Evolutionary conservation across 1,140 invertebrate genomes (phyloP), one percentile per base, ranked within the genome.

Genomic region (Aphelenchoides besseyi): DNA sequence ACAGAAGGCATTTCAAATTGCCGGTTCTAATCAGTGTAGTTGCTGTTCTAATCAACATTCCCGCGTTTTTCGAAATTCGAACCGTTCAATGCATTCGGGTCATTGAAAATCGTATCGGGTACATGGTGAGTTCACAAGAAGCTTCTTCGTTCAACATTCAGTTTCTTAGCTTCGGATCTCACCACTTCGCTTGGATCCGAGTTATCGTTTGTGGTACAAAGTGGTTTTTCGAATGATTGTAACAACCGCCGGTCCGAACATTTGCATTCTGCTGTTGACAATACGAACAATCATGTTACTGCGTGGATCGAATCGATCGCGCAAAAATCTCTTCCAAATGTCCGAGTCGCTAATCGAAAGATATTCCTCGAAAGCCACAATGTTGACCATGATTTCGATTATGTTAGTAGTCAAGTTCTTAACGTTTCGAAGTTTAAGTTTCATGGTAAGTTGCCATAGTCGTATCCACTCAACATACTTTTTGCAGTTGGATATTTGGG

Each of bases 301-400:
- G 3, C 61, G 72, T 29, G 79, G 78, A 16, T 72, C 71, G 5
- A 80, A 74, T 66, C 54, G 79, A 26, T 78, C 74, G 2, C 33
- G 78, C 32, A 55, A 70, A 28, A 76, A 79, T 29, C 33, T 80
- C 3, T 80, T 80, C 54, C 76, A 81, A 69, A 78, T 81, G 78
- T 75, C 64, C 12, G 78, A 80, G 32, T 73, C 67, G 3, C 41
- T 78, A 18, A 64, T 81, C 23, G 78, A 80, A 23, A 53, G 79
- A 52, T 81, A 75, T 53, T 78, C 71, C 2, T 82, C 79, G 2
- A 79, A 72, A 37, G 77, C 81, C 35, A 80, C 67, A 23, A 80
- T 78, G 72, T 63, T 82, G 26, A 80, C 78, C 18, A 70, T 73
- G 64, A 82, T 80, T 18, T 79, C 79, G 5, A 70, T 82, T 8